These are phyloP conservation scores for Mercenaria mercenaria DNA, from an alignment of 1,140 invertebrate genomes.

Conservation along the genomic window DNA sequence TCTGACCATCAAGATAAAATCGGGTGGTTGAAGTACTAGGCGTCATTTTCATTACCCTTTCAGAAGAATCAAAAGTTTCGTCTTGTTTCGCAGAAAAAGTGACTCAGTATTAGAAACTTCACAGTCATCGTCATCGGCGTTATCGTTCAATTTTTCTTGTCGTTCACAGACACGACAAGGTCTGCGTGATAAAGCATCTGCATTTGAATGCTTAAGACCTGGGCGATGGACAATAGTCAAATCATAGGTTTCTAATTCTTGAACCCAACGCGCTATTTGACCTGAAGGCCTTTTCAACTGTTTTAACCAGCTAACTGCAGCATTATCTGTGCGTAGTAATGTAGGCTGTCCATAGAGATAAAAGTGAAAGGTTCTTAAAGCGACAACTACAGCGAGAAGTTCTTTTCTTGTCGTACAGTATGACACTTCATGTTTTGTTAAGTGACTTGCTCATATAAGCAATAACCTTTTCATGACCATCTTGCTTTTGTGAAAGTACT, in stretches of 20 bases:
- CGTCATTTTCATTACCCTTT: no score
- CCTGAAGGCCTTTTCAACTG: slow-evolving; percentile 1
- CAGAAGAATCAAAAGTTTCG: no score
- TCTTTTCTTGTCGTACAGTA: slow-evolving; percentile 83
- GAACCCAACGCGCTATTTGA: background rate
- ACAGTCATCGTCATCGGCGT: background rate
- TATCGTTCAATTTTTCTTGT: background rate
- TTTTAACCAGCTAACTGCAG: slow-evolving; percentile 69
- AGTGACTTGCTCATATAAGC: slow-evolving; percentile 59
- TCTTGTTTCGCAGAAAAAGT: no score
- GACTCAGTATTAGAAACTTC: background rate
- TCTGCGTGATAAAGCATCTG: background rate
- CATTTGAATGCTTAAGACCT: background rate
- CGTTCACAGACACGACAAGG: background rate
- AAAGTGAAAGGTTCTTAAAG: slow-evolving; percentile 60
- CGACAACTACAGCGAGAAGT: slow-evolving; percentile 68
- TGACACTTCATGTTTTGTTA: slow-evolving; percentile 84
- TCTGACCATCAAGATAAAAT: no score
- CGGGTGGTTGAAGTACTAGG: no score
- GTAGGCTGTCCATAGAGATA: slow-evolving; percentile 71
- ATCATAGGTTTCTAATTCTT: slow-evolving; percentile 15
- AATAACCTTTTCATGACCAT: slow-evolving; percentile 12
- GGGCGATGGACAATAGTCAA: background rate
- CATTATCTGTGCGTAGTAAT: slow-evolving; percentile 69
- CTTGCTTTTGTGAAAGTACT: slow-evolving; percentile 3